Percentiles rank a stretch among this genome's conserved stretches.
Evolutionary conservation across 2,797 vertebrate species (phyloP).

Genomic region (Sebastes kiyomatsui): DNA sequence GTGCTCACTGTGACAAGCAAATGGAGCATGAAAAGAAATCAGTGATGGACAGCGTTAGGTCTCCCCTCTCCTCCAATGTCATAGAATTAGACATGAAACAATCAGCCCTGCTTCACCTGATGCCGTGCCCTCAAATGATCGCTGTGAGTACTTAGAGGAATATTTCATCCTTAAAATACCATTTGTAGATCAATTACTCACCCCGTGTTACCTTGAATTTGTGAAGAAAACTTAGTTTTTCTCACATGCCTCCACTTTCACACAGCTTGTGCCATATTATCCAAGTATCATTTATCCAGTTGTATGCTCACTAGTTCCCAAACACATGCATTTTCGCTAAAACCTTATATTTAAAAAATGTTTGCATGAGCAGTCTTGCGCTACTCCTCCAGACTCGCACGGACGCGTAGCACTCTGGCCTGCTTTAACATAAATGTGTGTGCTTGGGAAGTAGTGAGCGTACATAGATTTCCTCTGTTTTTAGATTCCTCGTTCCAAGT

Average conservation of each 20-base stretch:
- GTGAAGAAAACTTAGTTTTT: not conserved
- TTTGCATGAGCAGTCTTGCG: too few relatives aligned
- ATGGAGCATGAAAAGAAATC: conserved; percentile 25
- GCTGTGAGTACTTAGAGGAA: not conserved
- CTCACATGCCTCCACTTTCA: not conserved
- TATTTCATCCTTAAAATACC: not conserved
- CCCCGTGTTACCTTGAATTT: not conserved
- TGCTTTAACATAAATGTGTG: not conserved
- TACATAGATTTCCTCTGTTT: not conserved
- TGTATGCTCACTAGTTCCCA: not conserved
- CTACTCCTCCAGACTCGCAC: too few relatives aligned
- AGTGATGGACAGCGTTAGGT: not conserved
- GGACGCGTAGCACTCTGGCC: too few relatives aligned
- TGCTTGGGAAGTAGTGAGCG: not conserved
- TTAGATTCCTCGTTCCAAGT: not conserved
- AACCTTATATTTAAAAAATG: not conserved
- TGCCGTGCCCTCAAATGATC: not conserved
- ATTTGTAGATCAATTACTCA: not conserved
- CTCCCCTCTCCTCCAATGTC: not conserved
- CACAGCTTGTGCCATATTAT: not conserved
- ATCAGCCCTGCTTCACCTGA: not conserved
- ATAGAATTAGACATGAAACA: conserved; percentile 28
- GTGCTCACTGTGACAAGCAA: conserved; percentile 28
- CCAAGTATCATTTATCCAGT: not conserved
- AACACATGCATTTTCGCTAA: not conserved